Base-by-base conservation (phyloP, 1,140 invertebrate species). In the Tetramorium simillimum region DNA sequence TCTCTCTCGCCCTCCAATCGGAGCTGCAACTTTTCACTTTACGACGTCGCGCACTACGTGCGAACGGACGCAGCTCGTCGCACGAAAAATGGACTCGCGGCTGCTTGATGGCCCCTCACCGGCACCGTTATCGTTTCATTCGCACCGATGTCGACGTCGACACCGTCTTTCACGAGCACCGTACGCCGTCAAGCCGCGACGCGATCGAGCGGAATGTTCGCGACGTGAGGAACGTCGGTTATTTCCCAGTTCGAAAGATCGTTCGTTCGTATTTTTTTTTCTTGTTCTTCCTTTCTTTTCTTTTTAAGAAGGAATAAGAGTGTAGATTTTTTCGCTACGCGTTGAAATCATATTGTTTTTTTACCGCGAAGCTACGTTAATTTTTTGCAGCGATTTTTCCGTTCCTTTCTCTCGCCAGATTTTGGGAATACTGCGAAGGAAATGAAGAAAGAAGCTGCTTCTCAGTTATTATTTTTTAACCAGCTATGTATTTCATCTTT, bases 21-120 rank as follows among this genome's bases (percentile, higher is more conserved):
- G n/a, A 58, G 33, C 56, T 87, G 77, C 87, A 89, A 91, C 90
- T 91, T 91, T 91, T 91, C 90, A 89, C 90, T 91, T 91, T 90
- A 89, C 89, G 90, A 88, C 69, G 78, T 40, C 18, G 88, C n/a
- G 88, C 33, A 43, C 37, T 90, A 90, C 89, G 88, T 84, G 86
- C 89, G 75, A 87, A 65, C 88, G 53, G 73, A 28, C 75, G 73
- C 58, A 56, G 33, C 33, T 80, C 77, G 53, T 60, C 72, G 63
- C 77, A 21, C 62, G 69, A 85, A 87, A 87, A 87, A 87, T 85
- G 81, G 62, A 84, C 70, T 69, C 58, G 67, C 69, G 69, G 67
- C 80, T 84, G 80, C 53, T 73, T 75, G 80, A 84, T 87, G 69
- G 86, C 43, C 43, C 21, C 70, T 69, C 51, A 62, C 53, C 65